Percentiles rank a stretch among this genome's conserved stretches.
Evolutionary conservation across 2,888 invertebrate genomes (phyloP).

Genomic region (Pseudoips prasinana): DNA sequence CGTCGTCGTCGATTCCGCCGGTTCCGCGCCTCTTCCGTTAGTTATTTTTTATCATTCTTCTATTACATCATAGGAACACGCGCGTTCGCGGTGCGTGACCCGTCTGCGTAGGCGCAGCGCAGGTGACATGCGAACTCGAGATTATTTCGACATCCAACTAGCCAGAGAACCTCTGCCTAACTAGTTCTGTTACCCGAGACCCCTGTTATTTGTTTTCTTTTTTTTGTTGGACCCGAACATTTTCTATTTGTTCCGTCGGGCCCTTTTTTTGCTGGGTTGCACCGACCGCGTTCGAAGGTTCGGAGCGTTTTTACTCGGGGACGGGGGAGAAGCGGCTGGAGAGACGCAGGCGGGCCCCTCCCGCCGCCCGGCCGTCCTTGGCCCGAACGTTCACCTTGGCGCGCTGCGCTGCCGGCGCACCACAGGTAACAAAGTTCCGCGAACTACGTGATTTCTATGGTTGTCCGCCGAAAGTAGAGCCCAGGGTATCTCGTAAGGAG

Average conservation of each 20-base stretch:
- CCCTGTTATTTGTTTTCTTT: slow-evolving; percentile 68
- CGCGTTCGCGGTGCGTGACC: slow-evolving; percentile 56
- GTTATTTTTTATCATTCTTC: slow-evolving; percentile 57
- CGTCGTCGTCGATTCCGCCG: slow-evolving; percentile 47
- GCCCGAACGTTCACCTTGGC: slow-evolving; percentile 81
- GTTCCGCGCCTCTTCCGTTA: slow-evolving; percentile 70
- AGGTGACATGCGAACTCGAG: slow-evolving; percentile 70
- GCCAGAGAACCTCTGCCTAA: slow-evolving; percentile 51
- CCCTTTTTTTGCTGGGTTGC: slow-evolving; percentile 75
- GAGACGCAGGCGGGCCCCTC: slow-evolving; percentile 54
- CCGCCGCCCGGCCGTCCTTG: slow-evolving; percentile 76
- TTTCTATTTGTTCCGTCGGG: slow-evolving; percentile 79
- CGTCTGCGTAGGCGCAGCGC: slow-evolving; percentile 74
- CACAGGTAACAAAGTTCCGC: slow-evolving; percentile 82
- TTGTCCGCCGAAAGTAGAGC: slow-evolving; percentile 74
- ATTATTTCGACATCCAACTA: slow-evolving; percentile 58
- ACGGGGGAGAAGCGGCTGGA: slow-evolving; percentile 42
- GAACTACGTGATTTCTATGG: slow-evolving; percentile 80
- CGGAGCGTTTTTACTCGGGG: slow-evolving; percentile 68
- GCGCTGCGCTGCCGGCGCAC: slow-evolving; percentile 71
- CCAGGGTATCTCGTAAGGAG: slow-evolving; percentile 52
- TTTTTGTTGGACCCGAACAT: slow-evolving; percentile 54
- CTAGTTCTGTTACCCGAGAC: slow-evolving; percentile 72
- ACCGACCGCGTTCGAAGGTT: slow-evolving; percentile 71
- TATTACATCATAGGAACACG: slow-evolving; percentile 67